Percentiles rank a stretch among this genome's conserved stretches.
Evolutionary conservation across 2,797 vertebrate genomes (phyloP).

Genomic region (Cygnus olor): DNA sequence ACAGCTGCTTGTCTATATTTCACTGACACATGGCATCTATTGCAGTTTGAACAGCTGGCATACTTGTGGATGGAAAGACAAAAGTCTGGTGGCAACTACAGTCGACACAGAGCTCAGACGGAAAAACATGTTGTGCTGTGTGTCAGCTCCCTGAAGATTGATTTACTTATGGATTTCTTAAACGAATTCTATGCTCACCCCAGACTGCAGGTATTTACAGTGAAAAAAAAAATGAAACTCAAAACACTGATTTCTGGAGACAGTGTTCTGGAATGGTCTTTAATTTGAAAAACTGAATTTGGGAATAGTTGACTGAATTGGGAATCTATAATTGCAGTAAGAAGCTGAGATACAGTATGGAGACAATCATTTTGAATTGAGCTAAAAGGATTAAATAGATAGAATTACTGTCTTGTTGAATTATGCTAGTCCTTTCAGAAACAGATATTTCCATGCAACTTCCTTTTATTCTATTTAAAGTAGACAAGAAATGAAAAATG

Average conservation of each 20-base stretch:
- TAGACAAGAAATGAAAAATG: constrained; percentile 24
- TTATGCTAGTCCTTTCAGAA: constrained; percentile 22
- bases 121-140: constrained; percentile 86
- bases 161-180: constrained; percentile 87
- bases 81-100: constrained; percentile 87
- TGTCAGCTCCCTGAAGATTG: constrained; percentile 86
- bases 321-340: background rate
- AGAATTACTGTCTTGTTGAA: constrained; percentile 30
- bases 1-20: background rate
- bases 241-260: background rate
- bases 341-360: constrained; percentile 23
- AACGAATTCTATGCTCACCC: constrained; percentile 88
- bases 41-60: constrained; percentile 86
- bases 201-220: constrained; percentile 80
- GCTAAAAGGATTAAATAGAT: background rate
- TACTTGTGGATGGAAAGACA: constrained; percentile 89
- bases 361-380: constrained; percentile 23
- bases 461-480: background rate
- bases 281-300: constrained; percentile 7
- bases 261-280: background rate
- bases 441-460: constrained; percentile 31
- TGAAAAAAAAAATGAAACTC: background rate
- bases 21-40: constrained; percentile 10
- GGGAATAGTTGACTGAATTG: constrained; percentile 11
- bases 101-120: constrained; percentile 84